Conservation (phyloP, 2,113 vertebrate genomes). For the Sisor rabdophorus region DNA sequence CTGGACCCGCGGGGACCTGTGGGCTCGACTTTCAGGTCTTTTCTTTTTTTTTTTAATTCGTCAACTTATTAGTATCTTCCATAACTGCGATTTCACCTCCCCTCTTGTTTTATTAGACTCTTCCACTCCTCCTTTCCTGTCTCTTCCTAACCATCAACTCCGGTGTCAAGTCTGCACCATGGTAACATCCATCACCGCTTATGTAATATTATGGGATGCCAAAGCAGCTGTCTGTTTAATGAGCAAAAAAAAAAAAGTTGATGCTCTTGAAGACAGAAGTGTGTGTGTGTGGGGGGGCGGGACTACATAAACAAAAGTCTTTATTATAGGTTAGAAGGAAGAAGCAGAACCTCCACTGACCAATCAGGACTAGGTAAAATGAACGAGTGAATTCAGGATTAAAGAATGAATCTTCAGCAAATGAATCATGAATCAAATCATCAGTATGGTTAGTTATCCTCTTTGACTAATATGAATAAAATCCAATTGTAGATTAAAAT, state of each 20-base stretch:
- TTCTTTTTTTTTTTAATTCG: not conserved
- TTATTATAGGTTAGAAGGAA: not conserved
- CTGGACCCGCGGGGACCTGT: no score
- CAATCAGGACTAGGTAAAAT: not conserved
- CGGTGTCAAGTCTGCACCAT: not conserved
- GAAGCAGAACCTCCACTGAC: not conserved
- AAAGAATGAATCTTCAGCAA: no score
- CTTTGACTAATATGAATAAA: no score
- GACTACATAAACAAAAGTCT: not conserved
- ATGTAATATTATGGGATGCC: conserved; percentile 3
- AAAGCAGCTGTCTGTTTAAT: not conserved
- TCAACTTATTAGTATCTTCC: not conserved
- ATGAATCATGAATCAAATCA: no score
- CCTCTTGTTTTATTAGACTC: not conserved
- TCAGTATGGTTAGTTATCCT: no score
- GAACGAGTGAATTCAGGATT: no score
- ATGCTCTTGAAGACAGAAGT: not conserved
- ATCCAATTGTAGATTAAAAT: no score
- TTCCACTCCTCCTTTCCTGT: not conserved
- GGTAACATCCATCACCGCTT: not conserved
- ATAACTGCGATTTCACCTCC: not conserved
- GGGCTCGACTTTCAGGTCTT: not conserved
- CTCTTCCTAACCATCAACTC: not conserved
- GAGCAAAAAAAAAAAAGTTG: not conserved
- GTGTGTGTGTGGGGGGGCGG: no score